Percentiles rank a stretch among this genome's conserved stretches.
These are phyloP conservation scores for Ciconia nigra DNA, from an alignment of 2,797 vertebrate species.

Conservation along the genomic window DNA sequence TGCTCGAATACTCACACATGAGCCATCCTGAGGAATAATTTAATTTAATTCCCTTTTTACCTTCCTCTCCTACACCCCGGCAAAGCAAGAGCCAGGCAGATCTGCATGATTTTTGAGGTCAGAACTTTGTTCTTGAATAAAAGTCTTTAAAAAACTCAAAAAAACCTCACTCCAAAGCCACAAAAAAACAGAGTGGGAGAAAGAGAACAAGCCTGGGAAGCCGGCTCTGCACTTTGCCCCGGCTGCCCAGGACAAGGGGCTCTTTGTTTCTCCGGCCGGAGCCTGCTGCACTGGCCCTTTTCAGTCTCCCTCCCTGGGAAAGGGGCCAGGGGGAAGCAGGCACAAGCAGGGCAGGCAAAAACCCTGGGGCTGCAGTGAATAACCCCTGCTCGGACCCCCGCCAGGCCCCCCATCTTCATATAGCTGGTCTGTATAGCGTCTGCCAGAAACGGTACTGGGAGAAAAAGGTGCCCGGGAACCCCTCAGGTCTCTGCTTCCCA, in stretches of 20 bases:
- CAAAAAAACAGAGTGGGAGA: background rate
- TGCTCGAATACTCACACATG: background rate
- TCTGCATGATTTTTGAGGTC: background rate
- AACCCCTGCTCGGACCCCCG: background rate
- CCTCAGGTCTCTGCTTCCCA: background rate
- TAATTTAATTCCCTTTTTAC: background rate
- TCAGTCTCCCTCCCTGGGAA: conserved; percentile 47
- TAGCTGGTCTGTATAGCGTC: background rate
- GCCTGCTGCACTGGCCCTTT: conserved; percentile 31
- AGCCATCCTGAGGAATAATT: background rate
- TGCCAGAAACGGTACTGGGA: background rate
- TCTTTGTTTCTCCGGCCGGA: conserved; percentile 64
- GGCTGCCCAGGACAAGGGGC: conserved; percentile 56
- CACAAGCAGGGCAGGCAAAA: conserved; percentile 29
- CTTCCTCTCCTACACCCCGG: background rate
- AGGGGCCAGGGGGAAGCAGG: conserved; percentile 37
- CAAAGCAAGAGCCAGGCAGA: background rate
- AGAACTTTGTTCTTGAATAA: conserved; percentile 6
- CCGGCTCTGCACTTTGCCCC: conserved; percentile 12
- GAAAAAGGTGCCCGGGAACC: background rate
- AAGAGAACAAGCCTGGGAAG: conserved; percentile 40
- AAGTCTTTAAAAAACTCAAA: background rate
- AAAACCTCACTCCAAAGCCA: background rate
- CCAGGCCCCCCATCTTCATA: background rate
- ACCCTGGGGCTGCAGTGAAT: background rate